Base-by-base conservation (phyloP, 2,888 invertebrate genomes). In the Ellobium chinense region DNA sequence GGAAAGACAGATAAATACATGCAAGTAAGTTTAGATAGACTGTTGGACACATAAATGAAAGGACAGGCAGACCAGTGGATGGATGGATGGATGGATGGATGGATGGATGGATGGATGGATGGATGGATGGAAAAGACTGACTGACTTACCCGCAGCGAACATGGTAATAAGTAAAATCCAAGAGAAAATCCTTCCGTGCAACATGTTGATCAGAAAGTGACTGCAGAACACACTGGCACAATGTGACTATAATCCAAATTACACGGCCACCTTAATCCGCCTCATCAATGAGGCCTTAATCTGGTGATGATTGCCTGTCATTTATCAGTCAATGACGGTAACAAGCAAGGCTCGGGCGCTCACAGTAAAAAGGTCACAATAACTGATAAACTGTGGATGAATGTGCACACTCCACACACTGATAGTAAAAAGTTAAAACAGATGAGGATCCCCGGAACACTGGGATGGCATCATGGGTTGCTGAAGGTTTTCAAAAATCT, bases 91-190 rank as follows among this genome's bases (percentile, higher is more conserved):
- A 62, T 62, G 27, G 62, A 62, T 62, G 27, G 62, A 62, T 62
- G 27, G 62, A 62, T 62, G 27, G 62, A 62, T 62, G 27, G 62
- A 62, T 62, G 27, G 62, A 62, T 27, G 12, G 62, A 62, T 27
- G 27, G 62, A 27, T 27, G 12, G 29, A 62, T 27, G 29, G 29
- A 62, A 12, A 46, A 18, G 46, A 63, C 5, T 7, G 24, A 9
- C 18, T 18, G 29, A 63, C 68, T 68, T 68, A 68, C 68, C 68
- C 0, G 24, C 18, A 46, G 27, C 1, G 1, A 68, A 14, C 2
- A 46, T 37, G 2, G 29, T 21, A 46, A 68, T 68, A 18, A 68
- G 68, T 68, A 68, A 68, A 68, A 68, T 68, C 68, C 68, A 68
- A 46, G 12, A 14, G 39, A 37, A 46, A 46, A 68, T 39, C 24